Base-by-base conservation (phyloP, 2,797 vertebrate genomes). In the Chaunax sp. region DNA sequence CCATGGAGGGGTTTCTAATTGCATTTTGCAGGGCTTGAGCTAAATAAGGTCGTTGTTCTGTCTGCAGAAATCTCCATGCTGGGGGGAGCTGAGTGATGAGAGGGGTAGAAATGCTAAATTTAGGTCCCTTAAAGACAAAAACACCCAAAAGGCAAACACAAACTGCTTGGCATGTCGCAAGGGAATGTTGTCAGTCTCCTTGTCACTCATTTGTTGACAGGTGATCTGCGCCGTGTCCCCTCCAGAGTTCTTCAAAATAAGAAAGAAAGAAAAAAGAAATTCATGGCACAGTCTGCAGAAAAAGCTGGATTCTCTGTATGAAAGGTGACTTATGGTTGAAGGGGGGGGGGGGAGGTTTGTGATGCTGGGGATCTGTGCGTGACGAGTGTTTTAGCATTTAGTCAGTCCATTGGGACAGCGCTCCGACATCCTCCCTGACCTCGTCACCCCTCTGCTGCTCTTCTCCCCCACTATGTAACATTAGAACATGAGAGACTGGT, bases 11-110 rank as follows among this genome's bases (percentile, higher is more conserved):
- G 87, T 90, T 93, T 92, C 92, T 94, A 92, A 94, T 93, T 94
- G 94, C 92, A 93, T 94, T 94, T 94, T 84, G 92, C 88, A 90
- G 88, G 79, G 85, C 78, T 81, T 52, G 90, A 93, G 93, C 91
- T 93, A 94, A 95, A 93, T 76, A 68, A 87, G 89, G 84, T 86
- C 72, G 88, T 94, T 94, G 93, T 94, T 93, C 92, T 88, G 85
- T 82, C 87, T 80, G 71, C 84, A 87, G 90, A 73, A 35, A 64
- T 55, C 58, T 60, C 84, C 87, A 87, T 51, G 72, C 83, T 80
- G n/a, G n/a, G 70, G 37, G 70, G 43, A 64, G 38, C 9, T 53
- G 57, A 77, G 78, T 23, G 70, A 77, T 54, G 69, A 49, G 49
- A 77, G 72, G 65, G 60, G 63, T 19, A 71, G 70, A 69, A 68